phyloP scores from a whole-genome alignment of 2,113 vertebrate genomes.

The Crotalus tigris region DNA sequence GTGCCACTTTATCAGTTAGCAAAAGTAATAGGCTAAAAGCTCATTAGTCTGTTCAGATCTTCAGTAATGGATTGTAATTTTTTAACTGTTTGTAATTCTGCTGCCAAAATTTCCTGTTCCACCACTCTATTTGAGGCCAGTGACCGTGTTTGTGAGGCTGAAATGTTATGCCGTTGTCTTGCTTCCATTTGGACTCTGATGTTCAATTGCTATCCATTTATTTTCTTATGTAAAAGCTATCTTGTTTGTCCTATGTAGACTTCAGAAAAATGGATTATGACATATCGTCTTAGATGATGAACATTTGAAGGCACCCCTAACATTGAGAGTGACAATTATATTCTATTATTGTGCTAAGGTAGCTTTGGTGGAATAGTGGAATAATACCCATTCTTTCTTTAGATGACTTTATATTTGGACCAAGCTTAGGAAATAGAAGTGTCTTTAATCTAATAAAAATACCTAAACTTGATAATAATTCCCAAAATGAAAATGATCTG shows the following conservation, averaged over 20 bases:
- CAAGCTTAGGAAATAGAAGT: not conserved
- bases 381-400: not conserved
- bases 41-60: not conserved
- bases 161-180: not conserved
- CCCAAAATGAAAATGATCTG: not conserved
- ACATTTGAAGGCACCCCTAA: not conserved
- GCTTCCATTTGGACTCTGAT: not conserved
- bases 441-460: not conserved
- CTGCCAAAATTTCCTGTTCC: not conserved
- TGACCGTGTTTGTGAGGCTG: not conserved
- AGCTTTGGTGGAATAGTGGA: not conserved
- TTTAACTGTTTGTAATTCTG: not conserved
- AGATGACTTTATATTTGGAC: not conserved
- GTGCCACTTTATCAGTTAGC: not conserved
- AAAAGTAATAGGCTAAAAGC: not conserved
- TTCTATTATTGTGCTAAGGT: not conserved
- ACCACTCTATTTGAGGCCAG: not conserved
- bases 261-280: not conserved
- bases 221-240: not conserved
- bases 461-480: conserved; percentile 24
- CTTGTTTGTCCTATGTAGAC: not conserved
- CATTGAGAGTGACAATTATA: not conserved
- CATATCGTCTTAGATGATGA: not conserved
- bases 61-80: not conserved
- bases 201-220: not conserved